Base-by-base conservation (phyloP, 2,113 vertebrate genomes). In the Gopherus evgoodei region DNA sequence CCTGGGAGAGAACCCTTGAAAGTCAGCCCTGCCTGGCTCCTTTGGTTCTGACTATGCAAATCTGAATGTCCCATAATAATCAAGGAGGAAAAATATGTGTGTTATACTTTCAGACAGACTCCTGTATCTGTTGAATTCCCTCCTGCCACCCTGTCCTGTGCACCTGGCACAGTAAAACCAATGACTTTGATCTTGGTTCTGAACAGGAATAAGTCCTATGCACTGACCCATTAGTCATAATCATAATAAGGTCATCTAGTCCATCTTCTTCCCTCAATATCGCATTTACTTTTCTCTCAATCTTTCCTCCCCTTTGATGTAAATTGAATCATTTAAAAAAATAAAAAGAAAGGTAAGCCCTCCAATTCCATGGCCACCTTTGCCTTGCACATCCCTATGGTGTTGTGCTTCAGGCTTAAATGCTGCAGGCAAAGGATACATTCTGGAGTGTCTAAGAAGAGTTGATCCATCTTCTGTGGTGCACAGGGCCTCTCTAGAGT, bases 41-140 rank as follows among this genome's bases (percentile, higher is more conserved):
- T 84, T 65, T 14, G 83, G 47, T 12, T 88, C 8, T 88, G 83
- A n/a, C 21, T 31, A 17, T 83, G 11, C 53, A 53, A 91, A 11
- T 42, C 17, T 75, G 57, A 65, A 93, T 52, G 47, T 9, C 52
- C 25, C 35, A n/a, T 44, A 49, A 25, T 24, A 78, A 56, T 65
- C 14, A 90, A 87, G n/a, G 38, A 82, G 10, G 31, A 35, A 65
- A 31, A 65, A 65, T 62, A 62, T 2, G 1, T 35, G 57, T 81
- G 11, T 16, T 31, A 6, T 59, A 5, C 3, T 16, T 3, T 1
- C 44, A 80, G 21, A 3, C 1, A 76, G 5, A 5, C 4, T 29
- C 80, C 1, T 82, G 11, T 27, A 16, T 9, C 2, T 54, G 5
- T 72, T 79, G 53, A 78, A 50, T 91, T 93, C 44, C 78, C 5